Conservation (phyloP, 2,888 invertebrate genomes). For the Drosophila pseudotakahashii region DNA sequence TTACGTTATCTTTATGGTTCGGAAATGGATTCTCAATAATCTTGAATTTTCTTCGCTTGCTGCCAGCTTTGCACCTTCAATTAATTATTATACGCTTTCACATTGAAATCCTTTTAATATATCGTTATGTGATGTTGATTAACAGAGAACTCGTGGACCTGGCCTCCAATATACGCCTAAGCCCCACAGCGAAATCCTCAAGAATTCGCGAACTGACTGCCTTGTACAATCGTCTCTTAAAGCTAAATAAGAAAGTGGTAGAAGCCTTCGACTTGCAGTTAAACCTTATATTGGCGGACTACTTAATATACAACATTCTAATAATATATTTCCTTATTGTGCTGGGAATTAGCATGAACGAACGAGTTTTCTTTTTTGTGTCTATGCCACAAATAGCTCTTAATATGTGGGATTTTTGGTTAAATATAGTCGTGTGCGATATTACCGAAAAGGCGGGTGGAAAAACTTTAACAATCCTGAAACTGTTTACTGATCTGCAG, state of each 20-base stretch:
- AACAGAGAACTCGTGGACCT: constrained; percentile 41
- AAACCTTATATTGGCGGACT: constrained; percentile 24
- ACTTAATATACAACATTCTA: constrained; percentile 43
- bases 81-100: constrained; percentile 48
- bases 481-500: constrained; percentile 24
- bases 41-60: not conserved
- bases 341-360: constrained; percentile 19
- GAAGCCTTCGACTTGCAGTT: constrained; percentile 37
- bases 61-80: constrained; percentile 10
- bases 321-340: constrained; percentile 44
- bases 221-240: constrained; percentile 36
- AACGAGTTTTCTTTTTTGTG: not conserved
- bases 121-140: constrained; percentile 50
- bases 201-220: constrained; percentile 20
- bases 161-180: not conserved
- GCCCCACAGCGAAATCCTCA: fast-evolving
- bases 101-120: constrained; percentile 41
- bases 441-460: constrained; percentile 24
- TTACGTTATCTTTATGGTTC: not conserved
- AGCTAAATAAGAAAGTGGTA: constrained; percentile 18
- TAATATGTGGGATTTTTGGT: constrained; percentile 57
- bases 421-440: constrained; percentile 50
- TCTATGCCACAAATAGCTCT: constrained; percentile 21
- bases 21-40: not conserved
- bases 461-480: constrained; percentile 40